Base-by-base conservation (phyloP, 2,888 invertebrate genomes). In the Leucania comma region DNA sequence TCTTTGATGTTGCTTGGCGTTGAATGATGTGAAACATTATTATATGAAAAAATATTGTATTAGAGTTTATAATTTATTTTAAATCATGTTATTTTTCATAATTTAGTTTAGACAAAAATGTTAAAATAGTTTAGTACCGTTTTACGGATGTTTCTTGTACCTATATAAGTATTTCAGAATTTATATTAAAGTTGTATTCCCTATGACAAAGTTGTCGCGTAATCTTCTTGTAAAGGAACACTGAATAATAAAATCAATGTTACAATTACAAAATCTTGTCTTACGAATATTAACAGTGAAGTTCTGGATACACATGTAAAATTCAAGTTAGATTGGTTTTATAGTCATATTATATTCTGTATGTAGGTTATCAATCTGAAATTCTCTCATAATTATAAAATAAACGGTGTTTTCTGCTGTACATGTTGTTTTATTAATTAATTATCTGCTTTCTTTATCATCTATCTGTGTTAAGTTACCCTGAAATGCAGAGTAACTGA, bases 321-420 rank as follows among this genome's bases (percentile, higher is more conserved):
- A 92, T 94, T 95, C 94, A 93, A 94, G 85, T 95, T 96, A 96
- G 95, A 94, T 95, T 95, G 94, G 92, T 95, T 96, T 95, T 95
- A 94, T 95, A 96, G 94, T 94, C 92, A 94, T 95, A 96, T 90
- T 90, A 81, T 79, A 90, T 95, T 96, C 95, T 94, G 95, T 96
- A 96, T 87, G 96, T 96, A 96, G 96, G 95, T 95, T 96, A 95
- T 95, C 95, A 94, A 96, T 96, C 96, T 96, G 96, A 96, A 95
- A 95, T 96, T 96, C 95, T 96, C 96, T 96, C 95, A 96, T 96
- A 96, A 96, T 95, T 95, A 96, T 96, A 95, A 96, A 96, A 96
- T 96, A 96, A 96, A 96, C 96, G 95, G 96, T 96, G 96, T 96
- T 96, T 96, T 96, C 96, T 96, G 96, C 96, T 96, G 96, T 95